Evolutionary conservation across 2,113 vertebrate genomes (phyloP).

Genomic region (Spermophilus dauricus): DNA sequence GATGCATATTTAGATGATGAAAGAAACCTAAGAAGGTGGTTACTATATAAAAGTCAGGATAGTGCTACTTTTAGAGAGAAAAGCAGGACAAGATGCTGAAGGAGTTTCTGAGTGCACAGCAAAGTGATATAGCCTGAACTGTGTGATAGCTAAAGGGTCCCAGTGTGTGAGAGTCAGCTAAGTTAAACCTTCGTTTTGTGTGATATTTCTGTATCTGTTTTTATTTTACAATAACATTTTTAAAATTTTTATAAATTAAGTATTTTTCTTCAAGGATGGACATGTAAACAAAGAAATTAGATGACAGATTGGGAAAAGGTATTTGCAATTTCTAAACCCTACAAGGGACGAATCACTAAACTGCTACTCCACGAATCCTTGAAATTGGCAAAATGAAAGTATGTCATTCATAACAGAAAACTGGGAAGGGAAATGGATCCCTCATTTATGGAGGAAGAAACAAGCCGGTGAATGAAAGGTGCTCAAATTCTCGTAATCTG

Average conservation of each 20-base stretch:
- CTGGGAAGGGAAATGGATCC: background rate
- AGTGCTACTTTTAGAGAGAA: too few species aligned
- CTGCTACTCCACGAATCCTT: background rate
- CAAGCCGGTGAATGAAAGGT: background rate
- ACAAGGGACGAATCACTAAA: background rate
- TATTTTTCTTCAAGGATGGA: background rate
- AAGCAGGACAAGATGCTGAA: too few species aligned
- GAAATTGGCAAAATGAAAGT: background rate
- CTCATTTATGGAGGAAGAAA: background rate
- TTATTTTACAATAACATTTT: background rate
- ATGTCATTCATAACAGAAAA: background rate
- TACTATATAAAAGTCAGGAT: too few species aligned
- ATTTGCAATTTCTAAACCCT: background rate
- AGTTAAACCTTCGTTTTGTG: background rate
- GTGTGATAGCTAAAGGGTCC: background rate
- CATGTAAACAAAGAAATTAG: background rate
- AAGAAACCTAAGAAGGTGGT: too few species aligned
- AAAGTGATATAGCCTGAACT: too few species aligned
- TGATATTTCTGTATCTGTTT: background rate
- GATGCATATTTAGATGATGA: too few species aligned
- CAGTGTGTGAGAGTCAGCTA: background rate
- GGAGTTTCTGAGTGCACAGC: too few species aligned
- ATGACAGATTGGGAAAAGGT: background rate
- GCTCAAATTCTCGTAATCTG: background rate
- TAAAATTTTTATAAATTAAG: background rate